phyloP scores from a whole-genome alignment of 2,888 invertebrate species.

The Drosophila prolongata region DNA sequence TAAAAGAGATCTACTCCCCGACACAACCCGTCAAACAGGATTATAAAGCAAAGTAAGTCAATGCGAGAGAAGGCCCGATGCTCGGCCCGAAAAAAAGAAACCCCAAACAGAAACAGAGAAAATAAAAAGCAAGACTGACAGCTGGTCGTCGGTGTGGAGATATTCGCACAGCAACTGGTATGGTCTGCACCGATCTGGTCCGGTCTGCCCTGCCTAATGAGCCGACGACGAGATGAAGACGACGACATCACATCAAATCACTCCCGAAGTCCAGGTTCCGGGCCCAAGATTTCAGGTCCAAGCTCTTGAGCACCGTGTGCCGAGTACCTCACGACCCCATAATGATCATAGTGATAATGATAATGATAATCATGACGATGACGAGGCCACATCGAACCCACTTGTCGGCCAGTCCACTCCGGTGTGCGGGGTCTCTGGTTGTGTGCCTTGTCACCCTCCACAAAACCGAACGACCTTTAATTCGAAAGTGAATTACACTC shows the following conservation, averaged over 20 bases:
- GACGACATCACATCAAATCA: slow-evolving; percentile 26
- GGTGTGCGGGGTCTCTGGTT: slow-evolving; percentile 2
- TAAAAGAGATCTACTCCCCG: slow-evolving; percentile 56
- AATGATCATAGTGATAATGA: slow-evolving; percentile 34
- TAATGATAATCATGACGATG: slow-evolving; percentile 26
- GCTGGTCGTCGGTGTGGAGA: slow-evolving; percentile 53
- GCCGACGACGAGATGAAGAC: slow-evolving; percentile 30
- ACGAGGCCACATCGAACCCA: slow-evolving; percentile 44
- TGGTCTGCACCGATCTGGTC: slow-evolving; percentile 41
- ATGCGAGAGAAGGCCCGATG: slow-evolving; percentile 42
- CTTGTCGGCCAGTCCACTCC: slow-evolving; percentile 25
- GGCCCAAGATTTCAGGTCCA: slow-evolving; percentile 13
- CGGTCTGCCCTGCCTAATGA: slow-evolving; percentile 49
- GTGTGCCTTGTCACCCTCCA: slow-evolving; percentile 43
- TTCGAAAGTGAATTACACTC: slow-evolving; percentile 35
- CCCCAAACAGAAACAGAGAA: slow-evolving; percentile 41
- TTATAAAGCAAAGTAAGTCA: slow-evolving; percentile 81
- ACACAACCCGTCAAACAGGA: slow-evolving; percentile 82
- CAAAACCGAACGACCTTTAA: slow-evolving; percentile 42
- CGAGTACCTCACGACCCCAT: slow-evolving; percentile 48
- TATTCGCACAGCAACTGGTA: slow-evolving; percentile 40
- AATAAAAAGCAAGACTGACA: slow-evolving; percentile 56
- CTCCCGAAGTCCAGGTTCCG: slow-evolving; percentile 23
- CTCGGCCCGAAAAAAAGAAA: slow-evolving; percentile 27
- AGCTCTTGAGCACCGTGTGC: neutral